A percentile compares a stretch with the other conserved stretches of the same genome.
Conservation (phyloP, 2,888 invertebrate species). For the Chloromyia formosa region DNA sequence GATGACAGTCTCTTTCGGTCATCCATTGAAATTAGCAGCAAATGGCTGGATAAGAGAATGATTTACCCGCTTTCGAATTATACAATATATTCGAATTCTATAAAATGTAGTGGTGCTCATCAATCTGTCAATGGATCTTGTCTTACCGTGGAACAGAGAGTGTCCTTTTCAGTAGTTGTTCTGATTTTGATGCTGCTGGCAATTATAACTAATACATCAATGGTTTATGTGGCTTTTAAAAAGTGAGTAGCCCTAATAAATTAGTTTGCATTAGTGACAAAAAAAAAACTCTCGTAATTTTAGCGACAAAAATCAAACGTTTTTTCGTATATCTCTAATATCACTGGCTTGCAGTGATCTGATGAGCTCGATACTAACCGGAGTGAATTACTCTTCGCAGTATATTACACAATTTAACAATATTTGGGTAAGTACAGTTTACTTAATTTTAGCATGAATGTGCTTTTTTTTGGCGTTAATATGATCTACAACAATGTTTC, state of each 20-base stretch:
- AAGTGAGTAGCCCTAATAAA: not conserved
- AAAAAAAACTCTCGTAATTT: not conserved
- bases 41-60: too few relatives aligned
- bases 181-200: slow-evolving; percentile 13
- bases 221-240: slow-evolving; percentile 8
- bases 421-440: slow-evolving; percentile 56
- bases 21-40: too few relatives aligned
- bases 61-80: too few relatives aligned
- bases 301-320: slow-evolving; percentile 64
- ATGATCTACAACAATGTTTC: too few relatives aligned
- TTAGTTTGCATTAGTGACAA: too few relatives aligned
- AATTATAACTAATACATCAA: not conserved
- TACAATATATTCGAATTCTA: too few relatives aligned
- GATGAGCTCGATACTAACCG: slow-evolving; percentile 56
- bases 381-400: slow-evolving; percentile 56
- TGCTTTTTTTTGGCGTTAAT: too few relatives aligned
- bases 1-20: too few relatives aligned
- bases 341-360: slow-evolving; percentile 67
- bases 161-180: slow-evolving; percentile 30
- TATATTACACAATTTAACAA: slow-evolving; percentile 55
- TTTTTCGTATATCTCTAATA: slow-evolving; percentile 66
- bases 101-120: too few relatives aligned
- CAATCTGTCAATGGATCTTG: too few relatives aligned
- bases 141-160: slow-evolving; percentile 17
- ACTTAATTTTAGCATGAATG: too few relatives aligned